Evolutionary conservation across 2,888 invertebrate species (phyloP).

Genomic region (Hypomecis atomaria): DNA sequence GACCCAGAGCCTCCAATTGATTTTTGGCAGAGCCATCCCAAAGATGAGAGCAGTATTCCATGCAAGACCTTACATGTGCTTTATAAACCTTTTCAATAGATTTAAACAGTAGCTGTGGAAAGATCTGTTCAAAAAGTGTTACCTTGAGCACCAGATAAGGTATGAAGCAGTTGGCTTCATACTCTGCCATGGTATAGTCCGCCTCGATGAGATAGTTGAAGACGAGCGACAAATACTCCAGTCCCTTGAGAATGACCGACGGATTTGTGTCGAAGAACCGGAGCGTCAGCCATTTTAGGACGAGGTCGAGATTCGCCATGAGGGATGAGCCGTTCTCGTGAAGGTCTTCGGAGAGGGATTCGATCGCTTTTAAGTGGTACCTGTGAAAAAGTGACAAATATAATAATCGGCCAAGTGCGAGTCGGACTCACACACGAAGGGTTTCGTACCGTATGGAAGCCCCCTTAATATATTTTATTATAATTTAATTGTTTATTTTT

Average conservation of each 20-base stretch:
- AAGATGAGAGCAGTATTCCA: no score
- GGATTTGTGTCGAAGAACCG: constrained; percentile 99
- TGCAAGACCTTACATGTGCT: no score
- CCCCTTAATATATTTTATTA: no score
- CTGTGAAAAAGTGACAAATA: constrained; percentile 72
- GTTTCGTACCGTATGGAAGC: no score
- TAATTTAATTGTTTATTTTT: no score
- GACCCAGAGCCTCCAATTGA: no score
- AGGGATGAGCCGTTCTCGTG: constrained; percentile 91
- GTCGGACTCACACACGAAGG: no score
- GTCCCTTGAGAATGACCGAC: constrained; percentile 96
- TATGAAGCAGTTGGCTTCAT: constrained; percentile 96
- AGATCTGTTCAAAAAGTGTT: constrained; percentile 37
- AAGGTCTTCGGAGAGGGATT: constrained; percentile 93
- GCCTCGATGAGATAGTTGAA: constrained; percentile 92
- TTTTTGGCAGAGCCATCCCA: no score
- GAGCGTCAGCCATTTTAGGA: constrained; percentile 98
- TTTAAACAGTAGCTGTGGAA: no score
- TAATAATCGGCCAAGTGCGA: no score
- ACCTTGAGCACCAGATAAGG: constrained; percentile 98
- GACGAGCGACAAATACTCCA: constrained; percentile 94
- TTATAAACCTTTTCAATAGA: no score
- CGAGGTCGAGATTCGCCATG: constrained; percentile 95
- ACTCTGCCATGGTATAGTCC: constrained; percentile 94
- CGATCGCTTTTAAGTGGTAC: constrained; percentile 97